Conservation (phyloP, 2,113 vertebrate genomes). For the Notothenia rossii region DNA sequence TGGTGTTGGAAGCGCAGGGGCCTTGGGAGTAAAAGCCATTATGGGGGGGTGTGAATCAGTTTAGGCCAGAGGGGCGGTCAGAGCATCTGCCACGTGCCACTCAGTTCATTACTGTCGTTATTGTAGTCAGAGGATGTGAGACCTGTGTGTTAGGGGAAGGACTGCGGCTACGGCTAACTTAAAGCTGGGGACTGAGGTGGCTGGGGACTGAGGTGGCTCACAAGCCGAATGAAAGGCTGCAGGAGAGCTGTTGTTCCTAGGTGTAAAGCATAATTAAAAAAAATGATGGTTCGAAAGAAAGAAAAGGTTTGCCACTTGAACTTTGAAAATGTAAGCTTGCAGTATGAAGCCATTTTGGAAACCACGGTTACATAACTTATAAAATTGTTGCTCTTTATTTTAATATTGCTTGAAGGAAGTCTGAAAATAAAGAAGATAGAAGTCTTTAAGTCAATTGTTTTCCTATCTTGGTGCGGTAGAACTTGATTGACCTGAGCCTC, state of each 20-base stretch:
- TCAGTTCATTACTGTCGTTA: conserved; percentile 65
- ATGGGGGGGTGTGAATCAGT: conserved; percentile 59
- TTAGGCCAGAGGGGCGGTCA: conserved; percentile 55
- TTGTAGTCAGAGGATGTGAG: conserved; percentile 44
- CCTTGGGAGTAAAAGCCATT: conserved; percentile 65
- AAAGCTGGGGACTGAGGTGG: conserved; percentile 10
- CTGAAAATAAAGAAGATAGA: too few species aligned
- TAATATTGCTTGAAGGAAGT: too few species aligned
- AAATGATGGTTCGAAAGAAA: not conserved
- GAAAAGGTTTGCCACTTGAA: conserved; percentile 37
- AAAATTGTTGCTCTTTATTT: too few species aligned
- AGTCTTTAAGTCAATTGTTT: not conserved
- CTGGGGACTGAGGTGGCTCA: not conserved
- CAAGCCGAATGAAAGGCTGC: not conserved
- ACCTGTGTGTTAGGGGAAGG: conserved; percentile 23
- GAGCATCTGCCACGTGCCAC: conserved; percentile 63
- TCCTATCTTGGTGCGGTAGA: not conserved
- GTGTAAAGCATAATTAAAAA: not conserved
- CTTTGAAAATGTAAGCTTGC: conserved; percentile 28
- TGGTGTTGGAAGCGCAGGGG: conserved; percentile 41
- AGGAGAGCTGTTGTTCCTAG: conserved; percentile 1
- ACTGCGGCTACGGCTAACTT: conserved; percentile 13
- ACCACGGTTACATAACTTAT: too few species aligned
- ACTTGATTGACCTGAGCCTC: too few species aligned
- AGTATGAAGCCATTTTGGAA: not conserved